These are phyloP conservation scores for Parambassis ranga DNA, from an alignment of 2,797 vertebrate species.

Conservation along the genomic window DNA sequence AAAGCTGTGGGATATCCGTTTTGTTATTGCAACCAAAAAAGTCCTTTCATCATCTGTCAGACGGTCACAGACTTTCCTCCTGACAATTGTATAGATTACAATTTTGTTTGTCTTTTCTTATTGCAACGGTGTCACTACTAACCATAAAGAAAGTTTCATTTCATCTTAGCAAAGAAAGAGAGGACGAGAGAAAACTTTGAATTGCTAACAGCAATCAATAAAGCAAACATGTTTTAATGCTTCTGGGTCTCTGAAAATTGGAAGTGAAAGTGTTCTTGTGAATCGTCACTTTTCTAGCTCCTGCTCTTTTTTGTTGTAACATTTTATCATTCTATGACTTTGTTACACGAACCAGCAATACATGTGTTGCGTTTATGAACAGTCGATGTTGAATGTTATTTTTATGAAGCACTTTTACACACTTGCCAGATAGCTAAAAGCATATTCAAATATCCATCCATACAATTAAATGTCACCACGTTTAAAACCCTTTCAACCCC, in stretches of 20 bases:
- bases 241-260: not conserved
- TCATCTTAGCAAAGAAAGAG: not conserved
- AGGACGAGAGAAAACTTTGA: not conserved
- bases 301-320: not conserved
- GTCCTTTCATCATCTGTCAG: slow-evolving; percentile 9
- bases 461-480: no score
- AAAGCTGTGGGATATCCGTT: no score
- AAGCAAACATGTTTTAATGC: not conserved
- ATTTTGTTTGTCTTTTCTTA: slow-evolving; percentile 14
- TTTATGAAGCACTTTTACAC: not conserved
- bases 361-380: not conserved
- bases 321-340: not conserved
- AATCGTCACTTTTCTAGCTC: not conserved
- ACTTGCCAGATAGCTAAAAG: not conserved
- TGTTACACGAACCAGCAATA: no score
- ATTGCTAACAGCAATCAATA: slow-evolving; percentile 8
- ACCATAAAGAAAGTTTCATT: not conserved
- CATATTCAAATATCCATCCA: not conserved
- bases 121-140: not conserved
- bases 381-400: not conserved
- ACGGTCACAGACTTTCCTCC: not conserved
- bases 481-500: no score
- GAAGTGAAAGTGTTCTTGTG: not conserved
- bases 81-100: slow-evolving; percentile 7
- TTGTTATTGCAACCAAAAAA: slow-evolving; percentile 10